These are phyloP conservation scores for Panulirus ornatus DNA, from an alignment of 1,140 invertebrate genomes.

Conservation along the genomic window DNA sequence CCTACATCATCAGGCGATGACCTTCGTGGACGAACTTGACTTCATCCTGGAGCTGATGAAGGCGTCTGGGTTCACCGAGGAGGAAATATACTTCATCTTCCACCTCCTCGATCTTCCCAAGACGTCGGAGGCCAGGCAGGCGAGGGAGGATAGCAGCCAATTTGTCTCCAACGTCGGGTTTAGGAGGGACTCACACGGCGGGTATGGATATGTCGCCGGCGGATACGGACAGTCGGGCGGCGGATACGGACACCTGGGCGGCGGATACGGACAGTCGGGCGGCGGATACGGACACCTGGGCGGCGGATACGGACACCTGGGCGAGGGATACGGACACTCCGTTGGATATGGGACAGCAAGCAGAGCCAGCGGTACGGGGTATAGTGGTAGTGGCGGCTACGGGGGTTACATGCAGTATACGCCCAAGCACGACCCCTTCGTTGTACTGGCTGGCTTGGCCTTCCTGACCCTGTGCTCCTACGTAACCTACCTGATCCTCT, in stretches of 20 bases:
- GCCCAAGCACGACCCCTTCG: slow-evolving; percentile 22
- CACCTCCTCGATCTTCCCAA: slow-evolving; percentile 19
- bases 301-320: not conserved
- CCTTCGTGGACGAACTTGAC: slow-evolving; percentile 15
- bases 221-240: not conserved
- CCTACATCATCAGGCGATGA: slow-evolving; percentile 32
- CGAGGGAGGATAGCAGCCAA: not conserved
- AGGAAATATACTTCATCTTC: slow-evolving; percentile 11
- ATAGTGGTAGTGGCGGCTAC: slow-evolving; percentile 4
- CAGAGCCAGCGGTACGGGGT: not conserved
- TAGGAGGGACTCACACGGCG: not conserved
- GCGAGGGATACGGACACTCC: slow-evolving; percentile 6
- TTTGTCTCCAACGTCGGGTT: not conserved
- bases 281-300: slow-evolving; percentile 8
- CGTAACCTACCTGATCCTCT: slow-evolving; percentile 31
- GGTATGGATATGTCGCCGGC: not conserved
- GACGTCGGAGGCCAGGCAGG: not conserved
- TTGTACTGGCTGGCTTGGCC: slow-evolving; percentile 10
- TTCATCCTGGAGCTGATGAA: slow-evolving; percentile 17
- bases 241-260: not conserved
- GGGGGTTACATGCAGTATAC: slow-evolving; percentile 40
- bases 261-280: slow-evolving; percentile 16
- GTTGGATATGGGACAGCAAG: not conserved
- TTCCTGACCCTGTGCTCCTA: slow-evolving; percentile 45
- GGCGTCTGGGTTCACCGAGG: not conserved